A percentile compares a stretch with the other conserved stretches of the same genome.
phyloP scores from a whole-genome alignment of 2,113 vertebrate genomes.

The Ceyx cyanopectus region DNA sequence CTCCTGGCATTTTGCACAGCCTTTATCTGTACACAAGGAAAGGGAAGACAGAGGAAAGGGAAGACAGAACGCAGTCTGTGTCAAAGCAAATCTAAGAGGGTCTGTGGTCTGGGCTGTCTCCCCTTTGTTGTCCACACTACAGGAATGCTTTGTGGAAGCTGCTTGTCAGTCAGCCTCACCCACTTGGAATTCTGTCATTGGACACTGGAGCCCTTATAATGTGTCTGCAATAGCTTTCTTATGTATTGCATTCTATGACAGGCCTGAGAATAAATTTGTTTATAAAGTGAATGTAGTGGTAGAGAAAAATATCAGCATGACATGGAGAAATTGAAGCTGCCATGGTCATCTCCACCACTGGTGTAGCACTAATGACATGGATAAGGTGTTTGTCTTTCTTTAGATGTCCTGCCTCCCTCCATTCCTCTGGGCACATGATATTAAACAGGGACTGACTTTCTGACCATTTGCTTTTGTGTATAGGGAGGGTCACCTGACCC shows the following conservation, averaged over 20 bases:
- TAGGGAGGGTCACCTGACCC: not conserved
- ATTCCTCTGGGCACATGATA: not conserved
- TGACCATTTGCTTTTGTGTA: not conserved
- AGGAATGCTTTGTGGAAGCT: not conserved
- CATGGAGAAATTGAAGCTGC: not conserved
- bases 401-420: not conserved
- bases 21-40: not conserved
- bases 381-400: rapidly evolving
- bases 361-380: not conserved
- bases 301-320: rapidly evolving
- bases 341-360: rapidly evolving
- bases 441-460: rapidly evolving
- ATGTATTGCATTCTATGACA: not conserved
- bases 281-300: not conserved
- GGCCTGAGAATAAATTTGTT: not conserved
- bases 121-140: rapidly evolving
- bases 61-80: rapidly evolving
- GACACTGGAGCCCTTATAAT: not conserved
- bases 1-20: not conserved
- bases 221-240: not conserved
- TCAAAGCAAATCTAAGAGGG: not conserved
- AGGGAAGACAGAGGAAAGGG: not conserved
- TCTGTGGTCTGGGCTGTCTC: rapidly evolving
- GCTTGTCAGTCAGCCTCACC: not conserved
- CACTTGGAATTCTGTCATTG: not conserved